Evolutionary conservation across 2,888 invertebrate genomes (phyloP).

Genomic region (Aphodius granarius): DNA sequence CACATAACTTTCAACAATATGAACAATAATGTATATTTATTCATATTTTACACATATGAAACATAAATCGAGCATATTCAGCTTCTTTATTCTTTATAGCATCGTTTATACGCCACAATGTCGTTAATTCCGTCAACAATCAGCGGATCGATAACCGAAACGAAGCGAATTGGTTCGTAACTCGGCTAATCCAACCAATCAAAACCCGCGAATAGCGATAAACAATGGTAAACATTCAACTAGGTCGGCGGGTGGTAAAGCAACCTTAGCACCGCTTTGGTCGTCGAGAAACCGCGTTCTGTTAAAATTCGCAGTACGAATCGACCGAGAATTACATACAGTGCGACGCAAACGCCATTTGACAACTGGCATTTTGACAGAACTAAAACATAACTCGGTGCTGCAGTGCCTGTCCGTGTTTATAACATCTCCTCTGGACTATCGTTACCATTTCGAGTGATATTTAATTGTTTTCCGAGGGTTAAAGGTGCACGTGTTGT

Average conservation of each 20-base stretch:
- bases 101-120: background rate
- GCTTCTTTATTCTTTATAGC: background rate
- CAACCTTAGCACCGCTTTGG: background rate
- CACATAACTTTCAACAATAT: too few species aligned
- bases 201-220: background rate
- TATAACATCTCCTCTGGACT: slow-evolving; percentile 1
- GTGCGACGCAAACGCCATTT: slow-evolving; percentile 17
- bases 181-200: background rate
- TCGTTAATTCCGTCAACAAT: background rate
- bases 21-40: too few species aligned
- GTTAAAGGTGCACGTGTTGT: background rate
- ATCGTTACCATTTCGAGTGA: background rate
- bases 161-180: background rate
- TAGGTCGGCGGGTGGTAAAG: background rate
- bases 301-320: background rate
- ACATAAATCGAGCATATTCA: background rate
- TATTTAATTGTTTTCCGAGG: background rate
- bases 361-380: slow-evolving; percentile 23
- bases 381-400: slow-evolving; percentile 7
- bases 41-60: background rate
- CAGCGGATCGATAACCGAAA: background rate
- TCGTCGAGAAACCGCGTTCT: background rate
- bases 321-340: background rate
- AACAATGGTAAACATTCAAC: background rate
- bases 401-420: slow-evolving; percentile 12